Conservation (phyloP, 2,888 invertebrate genomes). For the Cecidostiba fungosa region DNA sequence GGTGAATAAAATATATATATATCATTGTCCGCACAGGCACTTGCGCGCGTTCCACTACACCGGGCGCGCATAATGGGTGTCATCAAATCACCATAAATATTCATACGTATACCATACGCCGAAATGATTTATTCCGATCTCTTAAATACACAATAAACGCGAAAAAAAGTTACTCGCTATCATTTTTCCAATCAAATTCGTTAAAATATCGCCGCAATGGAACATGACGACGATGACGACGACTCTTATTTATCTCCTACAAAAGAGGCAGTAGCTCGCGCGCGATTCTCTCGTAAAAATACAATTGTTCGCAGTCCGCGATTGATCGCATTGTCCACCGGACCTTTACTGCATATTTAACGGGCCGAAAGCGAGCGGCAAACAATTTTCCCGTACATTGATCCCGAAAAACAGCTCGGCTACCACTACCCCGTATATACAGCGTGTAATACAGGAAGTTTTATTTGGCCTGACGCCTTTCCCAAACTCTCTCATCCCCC, state of each 20-base stretch:
- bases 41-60: background rate
- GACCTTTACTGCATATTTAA: conserved; percentile 48
- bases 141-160: background rate
- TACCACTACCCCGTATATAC: background rate
- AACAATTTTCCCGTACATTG: conserved; percentile 63
- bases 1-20: background rate
- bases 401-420: conserved; percentile 57
- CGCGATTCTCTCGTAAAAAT: conserved; percentile 41
- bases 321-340: conserved; percentile 49
- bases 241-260: conserved; percentile 1
- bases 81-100: conserved; percentile 52
- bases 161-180: background rate
- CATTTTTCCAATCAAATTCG: conserved; percentile 51
- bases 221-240: no score
- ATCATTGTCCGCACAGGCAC: conserved; percentile 7
- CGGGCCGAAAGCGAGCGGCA: conserved; percentile 25
- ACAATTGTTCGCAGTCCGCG: conserved; percentile 54
- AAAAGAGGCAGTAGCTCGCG: background rate
- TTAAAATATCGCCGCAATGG: conserved; percentile 51
- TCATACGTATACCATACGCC: background rate
- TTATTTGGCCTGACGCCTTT: conserved; percentile 40
- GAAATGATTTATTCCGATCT: conserved; percentile 12
- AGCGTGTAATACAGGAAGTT: conserved; percentile 42
- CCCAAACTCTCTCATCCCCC: background rate
- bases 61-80: conserved; percentile 7